These are phyloP conservation scores for Stenolophus ochropezus DNA, from an alignment of 2,888 invertebrate genomes.

Conservation along the genomic window DNA sequence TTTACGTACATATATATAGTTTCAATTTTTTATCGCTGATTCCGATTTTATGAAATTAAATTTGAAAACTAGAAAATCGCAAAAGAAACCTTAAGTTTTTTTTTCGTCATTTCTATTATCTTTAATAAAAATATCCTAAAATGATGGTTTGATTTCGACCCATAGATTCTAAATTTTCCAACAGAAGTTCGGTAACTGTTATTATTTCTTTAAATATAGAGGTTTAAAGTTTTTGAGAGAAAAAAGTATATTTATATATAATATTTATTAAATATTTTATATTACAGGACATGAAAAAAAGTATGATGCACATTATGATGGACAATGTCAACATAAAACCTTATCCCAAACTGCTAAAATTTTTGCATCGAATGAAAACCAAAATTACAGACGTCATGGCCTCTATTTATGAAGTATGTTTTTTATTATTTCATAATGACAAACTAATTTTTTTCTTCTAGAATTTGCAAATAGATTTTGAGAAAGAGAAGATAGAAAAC, in stretches of 20 bases:
- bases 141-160: no score
- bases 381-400: slow-evolving; percentile 70
- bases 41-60: no score
- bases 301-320: slow-evolving; percentile 75
- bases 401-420: slow-evolving; percentile 64
- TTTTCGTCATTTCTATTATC: no score
- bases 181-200: no score
- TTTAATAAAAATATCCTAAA: not conserved
- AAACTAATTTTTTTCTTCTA: slow-evolving; percentile 61
- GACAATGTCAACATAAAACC: slow-evolving; percentile 78
- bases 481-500: slow-evolving; percentile 72
- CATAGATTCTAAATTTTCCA: no score
- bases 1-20: no score
- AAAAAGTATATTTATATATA: no score
- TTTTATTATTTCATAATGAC: not conserved
- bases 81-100: no score
- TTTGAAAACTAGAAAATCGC: no score
- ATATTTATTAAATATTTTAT: slow-evolving; percentile 53
- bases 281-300: slow-evolving; percentile 59
- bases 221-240: no score
- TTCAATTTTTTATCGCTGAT: no score
- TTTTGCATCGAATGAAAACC: slow-evolving; percentile 74
- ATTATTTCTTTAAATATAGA: no score
- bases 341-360: slow-evolving; percentile 78
- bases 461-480: slow-evolving; percentile 69